Conservation (phyloP, 1,140 invertebrate genomes). For the roundworm (Caenorhabditis elegans) region WBcel235 BX284606.5:16976001-16976500, state of each 20-base stretch:
- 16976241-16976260: background rate
- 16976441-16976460: background rate
- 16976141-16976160: too few relatives aligned
- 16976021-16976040: background rate
- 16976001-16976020: background rate
- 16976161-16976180: background rate
- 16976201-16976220: too few relatives aligned
- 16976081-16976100: background rate
- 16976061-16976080: constrained; percentile 14
- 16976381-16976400: constrained; percentile 8
- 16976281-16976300: too few relatives aligned
- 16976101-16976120: background rate
- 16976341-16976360: background rate
- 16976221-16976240: too few relatives aligned
- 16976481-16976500: constrained; percentile 29
- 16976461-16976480: constrained; percentile 18
- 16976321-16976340: constrained; percentile 15
- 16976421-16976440: background rate
- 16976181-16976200: background rate
- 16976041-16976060: constrained; percentile 6
- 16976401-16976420: background rate
- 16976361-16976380: constrained; percentile 21
- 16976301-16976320: constrained; percentile 13
- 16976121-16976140: background rate
- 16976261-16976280: background rate